phyloP scores from a whole-genome alignment of 2,113 vertebrate species.

The Zosterops lateralis region DNA sequence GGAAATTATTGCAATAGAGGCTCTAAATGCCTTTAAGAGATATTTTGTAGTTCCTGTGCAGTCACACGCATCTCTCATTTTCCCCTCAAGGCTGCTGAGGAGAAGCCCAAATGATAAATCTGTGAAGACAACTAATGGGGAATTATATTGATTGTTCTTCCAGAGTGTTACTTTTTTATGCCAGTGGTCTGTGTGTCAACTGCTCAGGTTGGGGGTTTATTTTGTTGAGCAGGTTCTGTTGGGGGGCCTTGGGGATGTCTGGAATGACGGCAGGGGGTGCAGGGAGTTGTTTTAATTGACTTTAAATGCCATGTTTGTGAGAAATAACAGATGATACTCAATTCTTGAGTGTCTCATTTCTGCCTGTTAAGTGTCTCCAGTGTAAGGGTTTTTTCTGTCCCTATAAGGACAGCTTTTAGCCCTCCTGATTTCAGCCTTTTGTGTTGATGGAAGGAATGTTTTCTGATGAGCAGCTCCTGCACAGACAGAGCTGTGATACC shows the following conservation, averaged over 20 bases:
- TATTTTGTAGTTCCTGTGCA: neutral
- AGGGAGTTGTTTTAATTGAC: neutral
- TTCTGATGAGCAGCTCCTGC: neutral
- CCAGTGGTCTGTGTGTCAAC: neutral
- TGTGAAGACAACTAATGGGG: conserved; percentile 8
- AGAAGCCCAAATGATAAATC: neutral
- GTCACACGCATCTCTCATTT: neutral
- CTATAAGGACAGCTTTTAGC: neutral
- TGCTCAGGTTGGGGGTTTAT: neutral
- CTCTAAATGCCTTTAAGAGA: conserved; percentile 6
- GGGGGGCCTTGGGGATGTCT: neutral
- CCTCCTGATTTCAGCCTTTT: neutral
- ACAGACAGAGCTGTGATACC: neutral
- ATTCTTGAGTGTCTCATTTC: neutral
- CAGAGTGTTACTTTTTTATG: neutral
- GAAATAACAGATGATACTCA: neutral
- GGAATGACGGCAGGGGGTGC: neutral
- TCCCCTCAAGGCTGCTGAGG: neutral
- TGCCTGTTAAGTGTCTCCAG: neutral
- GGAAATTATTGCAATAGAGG: neutral
- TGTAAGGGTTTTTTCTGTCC: neutral
- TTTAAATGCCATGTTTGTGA: neutral
- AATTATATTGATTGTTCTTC: conserved; percentile 14
- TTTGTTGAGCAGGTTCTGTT: neutral
- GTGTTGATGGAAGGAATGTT: neutral